phyloP scores from a whole-genome alignment of 2,797 vertebrate genomes.

The Phyllotis vaccarum region DNA sequence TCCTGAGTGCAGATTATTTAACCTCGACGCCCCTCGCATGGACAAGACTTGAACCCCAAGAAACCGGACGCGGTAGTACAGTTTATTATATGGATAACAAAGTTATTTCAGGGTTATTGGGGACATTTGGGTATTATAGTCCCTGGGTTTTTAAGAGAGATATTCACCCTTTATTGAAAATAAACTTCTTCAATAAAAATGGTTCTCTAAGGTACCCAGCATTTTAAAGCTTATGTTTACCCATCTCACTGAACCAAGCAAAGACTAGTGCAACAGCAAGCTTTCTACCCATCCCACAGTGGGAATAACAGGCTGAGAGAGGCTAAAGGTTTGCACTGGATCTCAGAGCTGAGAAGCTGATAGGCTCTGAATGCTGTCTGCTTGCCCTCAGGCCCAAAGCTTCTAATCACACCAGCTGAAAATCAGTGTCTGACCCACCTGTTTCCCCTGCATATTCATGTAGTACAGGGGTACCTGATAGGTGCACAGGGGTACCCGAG shows the following conservation, averaged over 20 bases:
- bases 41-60: no score
- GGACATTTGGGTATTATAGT: background rate
- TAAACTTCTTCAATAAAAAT: background rate
- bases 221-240: conserved; percentile 40
- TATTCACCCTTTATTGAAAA: background rate
- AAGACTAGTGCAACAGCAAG: conserved; percentile 6
- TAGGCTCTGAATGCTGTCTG: background rate
- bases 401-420: background rate
- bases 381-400: background rate
- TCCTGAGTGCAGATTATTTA: no score
- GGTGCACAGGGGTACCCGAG: background rate
- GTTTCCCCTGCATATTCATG: background rate
- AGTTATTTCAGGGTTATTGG: background rate
- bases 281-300: background rate
- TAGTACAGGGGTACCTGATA: no score
- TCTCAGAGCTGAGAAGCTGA: background rate
- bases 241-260: background rate
- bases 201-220: background rate
- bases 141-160: background rate
- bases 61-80: no score
- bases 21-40: no score
- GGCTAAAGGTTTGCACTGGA: background rate
- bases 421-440: background rate
- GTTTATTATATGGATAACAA: background rate
- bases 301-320: conserved; percentile 8